Percentiles rank a stretch among this genome's conserved stretches.
Evolutionary conservation across 2,888 invertebrate species (phyloP).

Genomic region (Nemapogon koenigi): DNA sequence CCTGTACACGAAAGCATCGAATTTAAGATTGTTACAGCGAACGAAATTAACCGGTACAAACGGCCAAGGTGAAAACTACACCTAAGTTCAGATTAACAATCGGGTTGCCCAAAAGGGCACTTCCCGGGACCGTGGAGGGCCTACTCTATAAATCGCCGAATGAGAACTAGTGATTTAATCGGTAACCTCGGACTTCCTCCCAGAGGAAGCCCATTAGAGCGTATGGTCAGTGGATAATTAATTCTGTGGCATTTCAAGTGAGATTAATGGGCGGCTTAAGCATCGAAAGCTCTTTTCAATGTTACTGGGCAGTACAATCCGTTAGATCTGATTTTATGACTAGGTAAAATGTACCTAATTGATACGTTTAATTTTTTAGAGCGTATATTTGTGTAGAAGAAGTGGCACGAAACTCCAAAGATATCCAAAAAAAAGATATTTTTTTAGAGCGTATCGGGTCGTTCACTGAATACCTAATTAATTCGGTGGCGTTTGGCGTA

Average conservation of each 20-base stretch:
- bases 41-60: conserved; percentile 9
- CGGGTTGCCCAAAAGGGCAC: conserved; percentile 33
- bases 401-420: too few relatives aligned
- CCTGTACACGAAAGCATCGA: conserved; percentile 26
- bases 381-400: too few relatives aligned
- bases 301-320: too few relatives aligned
- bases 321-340: too few relatives aligned
- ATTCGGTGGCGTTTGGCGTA: too few relatives aligned
- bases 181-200: conserved; percentile 57
- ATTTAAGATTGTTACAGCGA: conserved; percentile 30
- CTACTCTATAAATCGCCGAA: conserved; percentile 60
- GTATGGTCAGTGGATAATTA: conserved; percentile 65
- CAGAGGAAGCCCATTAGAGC: conserved; percentile 62
- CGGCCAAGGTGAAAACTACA: conserved; percentile 49
- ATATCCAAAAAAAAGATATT: too few relatives aligned
- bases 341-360: too few relatives aligned
- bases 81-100: conserved; percentile 56
- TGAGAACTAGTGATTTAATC: conserved; percentile 58
- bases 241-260: conserved; percentile 56
- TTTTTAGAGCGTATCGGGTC: too few relatives aligned
- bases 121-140: conserved; percentile 22
- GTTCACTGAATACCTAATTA: too few relatives aligned
- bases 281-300: conserved; percentile 52
- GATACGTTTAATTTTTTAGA: too few relatives aligned
- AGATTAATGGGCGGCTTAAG: conserved; percentile 51